A percentile compares a stretch with the other conserved stretches of the same genome.
phyloP scores from a whole-genome alignment of 2,888 invertebrate genomes.

The Noctua comes region DNA sequence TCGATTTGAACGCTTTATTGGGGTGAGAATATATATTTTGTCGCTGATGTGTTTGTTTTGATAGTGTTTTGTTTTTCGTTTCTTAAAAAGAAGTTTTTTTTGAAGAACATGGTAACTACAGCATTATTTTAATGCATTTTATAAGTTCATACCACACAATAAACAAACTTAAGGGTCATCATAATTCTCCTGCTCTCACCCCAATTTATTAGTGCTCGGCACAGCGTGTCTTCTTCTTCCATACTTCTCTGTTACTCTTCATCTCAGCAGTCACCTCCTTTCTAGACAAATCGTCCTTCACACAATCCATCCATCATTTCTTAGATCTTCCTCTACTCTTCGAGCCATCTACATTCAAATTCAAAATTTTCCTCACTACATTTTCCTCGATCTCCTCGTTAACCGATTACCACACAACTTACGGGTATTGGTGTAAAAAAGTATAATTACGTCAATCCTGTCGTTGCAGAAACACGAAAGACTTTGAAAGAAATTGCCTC shows the following conservation, averaged over 20 bases:
- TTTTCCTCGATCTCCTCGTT: too few species aligned
- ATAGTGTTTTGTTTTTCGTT: background rate
- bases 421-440: background rate
- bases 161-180: background rate
- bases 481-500: background rate
- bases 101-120: background rate
- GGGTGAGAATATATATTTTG: constrained; percentile 40
- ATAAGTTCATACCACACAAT: background rate
- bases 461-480: background rate
- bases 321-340: too few species aligned
- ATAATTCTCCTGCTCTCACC: background rate
- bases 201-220: too few species aligned
- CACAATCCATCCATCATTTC: background rate
- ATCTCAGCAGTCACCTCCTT: background rate
- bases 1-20: constrained; percentile 45
- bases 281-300: background rate
- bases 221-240: background rate
- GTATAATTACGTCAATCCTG: background rate
- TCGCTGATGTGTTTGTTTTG: constrained; percentile 8
- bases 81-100: background rate
- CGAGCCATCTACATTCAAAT: too few species aligned
- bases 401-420: background rate
- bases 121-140: background rate
- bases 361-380: too few species aligned
- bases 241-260: too few species aligned